Conservation (phyloP, 1,140 invertebrate genomes). For the Zaprionus camerounensis region DNA sequence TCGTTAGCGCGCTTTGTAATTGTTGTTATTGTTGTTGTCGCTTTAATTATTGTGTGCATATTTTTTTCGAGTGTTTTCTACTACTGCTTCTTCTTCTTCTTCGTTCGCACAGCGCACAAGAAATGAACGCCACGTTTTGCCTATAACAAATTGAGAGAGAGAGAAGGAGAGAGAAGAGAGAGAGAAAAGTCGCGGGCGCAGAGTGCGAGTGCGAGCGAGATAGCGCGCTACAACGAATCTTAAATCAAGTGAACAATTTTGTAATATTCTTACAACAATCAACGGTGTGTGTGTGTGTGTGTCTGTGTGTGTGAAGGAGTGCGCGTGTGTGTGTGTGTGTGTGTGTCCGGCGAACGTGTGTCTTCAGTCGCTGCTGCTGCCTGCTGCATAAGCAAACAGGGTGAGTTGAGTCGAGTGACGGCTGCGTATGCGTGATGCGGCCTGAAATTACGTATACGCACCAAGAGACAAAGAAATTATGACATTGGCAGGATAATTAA, state of each 20-base stretch:
- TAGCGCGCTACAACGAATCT: slow-evolving; percentile 1
- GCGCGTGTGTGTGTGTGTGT: slow-evolving; percentile 7
- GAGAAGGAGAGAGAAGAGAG: slow-evolving; percentile 1
- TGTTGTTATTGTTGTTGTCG: slow-evolving; percentile 18
- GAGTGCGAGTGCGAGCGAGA: slow-evolving; percentile 1
- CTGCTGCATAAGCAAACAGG: slow-evolving; percentile 80
- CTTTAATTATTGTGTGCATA: slow-evolving; percentile 48
- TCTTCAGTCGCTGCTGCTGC: slow-evolving; percentile 67
- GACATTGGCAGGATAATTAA: too few species aligned
- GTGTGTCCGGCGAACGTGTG: slow-evolving; percentile 4
- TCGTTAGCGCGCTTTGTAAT: slow-evolving; percentile 7
- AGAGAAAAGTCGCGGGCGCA: neutral
- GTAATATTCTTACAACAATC: too few species aligned
- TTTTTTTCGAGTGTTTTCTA: slow-evolving; percentile 34
- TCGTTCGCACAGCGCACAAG: slow-evolving; percentile 40
- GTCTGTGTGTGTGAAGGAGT: slow-evolving; percentile 16
- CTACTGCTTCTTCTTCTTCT: neutral
- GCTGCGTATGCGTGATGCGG: slow-evolving; percentile 46
- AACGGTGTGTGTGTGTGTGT: slow-evolving; percentile 24
- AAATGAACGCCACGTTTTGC: slow-evolving; percentile 68
- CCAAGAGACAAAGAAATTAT: neutral
- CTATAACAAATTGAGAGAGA: slow-evolving; percentile 23
- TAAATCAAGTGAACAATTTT: too few species aligned
- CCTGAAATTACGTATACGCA: slow-evolving; percentile 54
- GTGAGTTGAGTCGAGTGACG: slow-evolving; percentile 57